Evolutionary conservation across 2,113 vertebrate genomes (phyloP).

Genomic region (Diadophis punctatus): DNA sequence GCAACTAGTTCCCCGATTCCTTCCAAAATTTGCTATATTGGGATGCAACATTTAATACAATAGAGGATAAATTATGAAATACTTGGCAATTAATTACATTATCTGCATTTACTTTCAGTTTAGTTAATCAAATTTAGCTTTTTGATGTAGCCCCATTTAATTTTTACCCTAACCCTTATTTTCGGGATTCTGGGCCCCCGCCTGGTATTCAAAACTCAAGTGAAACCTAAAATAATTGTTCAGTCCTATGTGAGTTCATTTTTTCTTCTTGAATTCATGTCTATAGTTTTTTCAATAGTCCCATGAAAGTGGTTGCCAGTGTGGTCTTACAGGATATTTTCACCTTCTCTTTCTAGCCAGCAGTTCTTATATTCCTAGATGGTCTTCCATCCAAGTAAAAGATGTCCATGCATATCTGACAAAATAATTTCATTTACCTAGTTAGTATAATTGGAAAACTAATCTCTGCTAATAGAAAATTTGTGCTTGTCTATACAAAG

Average conservation of each 20-base stretch:
- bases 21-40: background rate
- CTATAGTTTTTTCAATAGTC: background rate
- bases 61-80: background rate
- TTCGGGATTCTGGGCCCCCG: background rate
- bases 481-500: no score
- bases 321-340: background rate
- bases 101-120: background rate
- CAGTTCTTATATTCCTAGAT: background rate
- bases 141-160: background rate
- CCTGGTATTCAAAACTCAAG: no score
- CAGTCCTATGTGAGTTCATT: background rate
- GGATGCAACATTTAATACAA: background rate
- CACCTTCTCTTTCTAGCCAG: background rate
- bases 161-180: background rate
- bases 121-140: background rate
- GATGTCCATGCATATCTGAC: background rate
- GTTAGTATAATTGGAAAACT: background rate
- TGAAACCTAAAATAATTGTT: background rate
- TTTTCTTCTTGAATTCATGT: background rate
- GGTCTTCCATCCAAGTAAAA: background rate
- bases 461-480: background rate
- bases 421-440: background rate
- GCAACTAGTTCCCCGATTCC: background rate
- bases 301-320: background rate
- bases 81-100: background rate